Percentiles rank a stretch among this genome's conserved stretches.
phyloP scores from a whole-genome alignment of 2,797 vertebrate species.

The Thalassophryne amazonica region DNA sequence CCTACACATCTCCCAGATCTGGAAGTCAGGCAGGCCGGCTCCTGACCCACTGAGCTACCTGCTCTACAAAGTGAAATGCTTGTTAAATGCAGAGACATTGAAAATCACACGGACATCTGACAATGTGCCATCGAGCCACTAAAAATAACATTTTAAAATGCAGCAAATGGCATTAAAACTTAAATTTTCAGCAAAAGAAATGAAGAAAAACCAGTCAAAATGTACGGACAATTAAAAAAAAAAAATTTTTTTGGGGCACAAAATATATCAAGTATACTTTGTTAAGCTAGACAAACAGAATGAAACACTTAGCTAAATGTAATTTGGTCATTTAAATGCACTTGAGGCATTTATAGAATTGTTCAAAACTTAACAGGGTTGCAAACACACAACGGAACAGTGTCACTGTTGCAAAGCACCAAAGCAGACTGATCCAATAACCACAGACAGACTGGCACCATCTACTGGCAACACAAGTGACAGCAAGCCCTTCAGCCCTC shows the following conservation, averaged over 20 bases:
- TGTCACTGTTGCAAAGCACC: neutral
- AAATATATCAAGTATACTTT: conserved; percentile 31
- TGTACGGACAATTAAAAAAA: conserved; percentile 39
- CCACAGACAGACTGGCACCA: neutral
- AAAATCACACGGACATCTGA: conserved; percentile 26
- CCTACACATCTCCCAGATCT: too few relatives aligned
- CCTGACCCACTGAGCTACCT: too few relatives aligned
- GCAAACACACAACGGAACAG: conserved; percentile 16
- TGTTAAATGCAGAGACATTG: conserved; percentile 32
- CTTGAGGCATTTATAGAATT: conserved; percentile 53
- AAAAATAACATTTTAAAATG: conserved; percentile 50
- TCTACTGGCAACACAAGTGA: neutral
- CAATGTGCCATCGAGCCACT: conserved; percentile 18
- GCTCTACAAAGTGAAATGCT: conserved; percentile 49
- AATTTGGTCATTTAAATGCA: conserved; percentile 60
- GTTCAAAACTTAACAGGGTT: conserved; percentile 9
- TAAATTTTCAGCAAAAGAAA: conserved; percentile 46
- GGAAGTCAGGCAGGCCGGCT: too few relatives aligned
- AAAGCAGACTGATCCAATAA: neutral
- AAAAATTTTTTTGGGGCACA: conserved; percentile 72
- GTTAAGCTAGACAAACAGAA: conserved; percentile 31
- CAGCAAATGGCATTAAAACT: conserved; percentile 41
- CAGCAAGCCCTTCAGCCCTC: neutral
- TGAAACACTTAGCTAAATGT: conserved; percentile 16
- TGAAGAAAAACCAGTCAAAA: conserved; percentile 41